Conservation (phyloP, 92 coral and sea anemone genomes). For the Phenganax stokvisi region DNA sequence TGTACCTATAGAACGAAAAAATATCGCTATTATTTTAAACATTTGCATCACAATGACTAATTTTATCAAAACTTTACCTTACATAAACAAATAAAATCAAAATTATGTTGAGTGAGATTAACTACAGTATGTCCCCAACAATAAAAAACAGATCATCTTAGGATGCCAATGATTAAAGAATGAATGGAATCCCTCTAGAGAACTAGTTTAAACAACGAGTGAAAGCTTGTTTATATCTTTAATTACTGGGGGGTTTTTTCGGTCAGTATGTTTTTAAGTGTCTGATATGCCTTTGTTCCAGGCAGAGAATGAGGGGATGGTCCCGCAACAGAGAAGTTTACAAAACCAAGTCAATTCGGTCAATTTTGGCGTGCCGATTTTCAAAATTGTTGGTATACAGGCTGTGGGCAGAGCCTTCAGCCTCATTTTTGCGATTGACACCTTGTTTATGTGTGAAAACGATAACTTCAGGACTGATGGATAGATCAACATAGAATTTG, state of each 20-base stretch:
- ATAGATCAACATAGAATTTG: background rate
- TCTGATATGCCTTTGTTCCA: background rate
- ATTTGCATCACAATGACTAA: background rate
- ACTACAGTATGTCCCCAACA: background rate
- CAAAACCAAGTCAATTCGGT: constrained; percentile 14
- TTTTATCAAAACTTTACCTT: background rate
- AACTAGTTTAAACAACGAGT: background rate
- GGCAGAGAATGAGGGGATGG: constrained; percentile 28
- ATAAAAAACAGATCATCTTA: background rate
- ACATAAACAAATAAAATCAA: background rate
- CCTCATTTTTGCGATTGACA: constrained; percentile 14
- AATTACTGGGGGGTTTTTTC: background rate
- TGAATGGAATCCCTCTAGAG: background rate
- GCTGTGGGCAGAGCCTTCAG: constrained; percentile 31
- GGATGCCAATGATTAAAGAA: background rate
- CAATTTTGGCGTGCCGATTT: constrained; percentile 24
- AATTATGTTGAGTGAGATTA: background rate
- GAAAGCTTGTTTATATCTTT: background rate
- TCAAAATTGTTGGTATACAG: constrained; percentile 28
- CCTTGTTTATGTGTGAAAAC: constrained; percentile 2
- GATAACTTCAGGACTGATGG: background rate
- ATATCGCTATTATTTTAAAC: background rate
- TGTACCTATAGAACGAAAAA: background rate
- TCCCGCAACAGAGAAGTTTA: constrained; percentile 9
- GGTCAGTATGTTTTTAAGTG: background rate